Percentiles rank a stretch among this genome's conserved stretches.
Evolutionary conservation across 2,797 vertebrate species (phyloP).

Genomic region (Crocodylus rhombifer): DNA sequence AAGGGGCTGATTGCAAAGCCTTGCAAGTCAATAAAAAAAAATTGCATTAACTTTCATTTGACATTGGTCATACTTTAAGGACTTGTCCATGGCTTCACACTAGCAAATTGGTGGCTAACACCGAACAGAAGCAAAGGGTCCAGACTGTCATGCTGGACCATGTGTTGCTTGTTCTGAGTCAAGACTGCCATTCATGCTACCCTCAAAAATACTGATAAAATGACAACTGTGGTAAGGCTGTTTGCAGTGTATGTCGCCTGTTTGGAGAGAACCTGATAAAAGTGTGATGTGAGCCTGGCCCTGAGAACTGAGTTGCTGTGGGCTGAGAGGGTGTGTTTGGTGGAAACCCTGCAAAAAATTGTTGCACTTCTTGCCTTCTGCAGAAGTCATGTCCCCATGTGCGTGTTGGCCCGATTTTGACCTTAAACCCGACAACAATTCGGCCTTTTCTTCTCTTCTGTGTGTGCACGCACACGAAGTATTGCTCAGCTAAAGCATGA

Average conservation of each 20-base stretch:
- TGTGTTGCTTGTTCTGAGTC: not conserved
- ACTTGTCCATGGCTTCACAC: not conserved
- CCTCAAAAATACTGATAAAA: not conserved
- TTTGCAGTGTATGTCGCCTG: not conserved
- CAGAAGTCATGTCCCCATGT: not conserved
- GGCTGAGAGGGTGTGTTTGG: not conserved
- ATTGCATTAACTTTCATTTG: not conserved
- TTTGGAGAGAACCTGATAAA: not conserved
- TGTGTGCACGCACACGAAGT: not conserved
- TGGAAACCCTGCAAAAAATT: not conserved
- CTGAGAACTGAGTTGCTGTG: not conserved
- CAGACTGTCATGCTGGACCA: not conserved
- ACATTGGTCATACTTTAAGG: not conserved
- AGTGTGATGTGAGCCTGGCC: not conserved
- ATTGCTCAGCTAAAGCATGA: too few relatives aligned
- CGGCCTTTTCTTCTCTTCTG: not conserved
- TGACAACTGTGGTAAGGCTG: not conserved
- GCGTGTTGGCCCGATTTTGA: not conserved
- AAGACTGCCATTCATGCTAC: not conserved
- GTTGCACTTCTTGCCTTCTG: not conserved
- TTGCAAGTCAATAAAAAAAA: not conserved
- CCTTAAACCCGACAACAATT: slow-evolving; percentile 8
- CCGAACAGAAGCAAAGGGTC: not conserved
- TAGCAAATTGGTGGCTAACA: not conserved
- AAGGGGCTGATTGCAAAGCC: not conserved